Conservation (phyloP, 2,113 vertebrate genomes). For the Campylorhamphus procurvoides region DNA sequence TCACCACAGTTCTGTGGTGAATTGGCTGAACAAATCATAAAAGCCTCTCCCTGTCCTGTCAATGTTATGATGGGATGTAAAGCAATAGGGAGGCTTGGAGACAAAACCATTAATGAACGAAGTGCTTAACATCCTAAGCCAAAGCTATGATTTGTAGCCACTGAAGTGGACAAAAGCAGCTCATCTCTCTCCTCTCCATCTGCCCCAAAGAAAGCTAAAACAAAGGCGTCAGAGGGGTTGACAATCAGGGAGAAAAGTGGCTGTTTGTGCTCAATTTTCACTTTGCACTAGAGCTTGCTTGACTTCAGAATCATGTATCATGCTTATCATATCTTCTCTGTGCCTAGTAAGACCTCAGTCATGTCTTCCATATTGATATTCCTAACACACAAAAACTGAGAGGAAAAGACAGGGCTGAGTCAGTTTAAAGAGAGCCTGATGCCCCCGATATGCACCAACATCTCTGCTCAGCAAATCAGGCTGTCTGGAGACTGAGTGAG, state of each 20-base stretch:
- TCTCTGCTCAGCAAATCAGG: neutral
- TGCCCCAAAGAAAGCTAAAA: neutral
- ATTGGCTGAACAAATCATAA: neutral
- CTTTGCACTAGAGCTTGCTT: neutral
- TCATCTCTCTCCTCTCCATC: neutral
- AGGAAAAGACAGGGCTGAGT: neutral
- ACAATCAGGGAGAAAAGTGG: neutral
- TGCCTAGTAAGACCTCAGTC: neutral
- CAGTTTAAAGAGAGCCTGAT: neutral
- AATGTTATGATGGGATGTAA: neutral
- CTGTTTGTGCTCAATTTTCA: neutral
- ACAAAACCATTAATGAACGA: neutral
- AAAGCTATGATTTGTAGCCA: neutral
- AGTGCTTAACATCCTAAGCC: neutral
- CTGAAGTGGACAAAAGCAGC: neutral
- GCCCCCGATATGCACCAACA: neutral
- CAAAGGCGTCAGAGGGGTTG: neutral
- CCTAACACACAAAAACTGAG: neutral
- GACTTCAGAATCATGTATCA: neutral
- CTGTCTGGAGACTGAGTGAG: neutral
- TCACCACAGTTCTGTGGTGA: neutral
- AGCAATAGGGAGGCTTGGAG: neutral
- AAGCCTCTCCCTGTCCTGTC: neutral
- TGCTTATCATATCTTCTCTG: accelerated
- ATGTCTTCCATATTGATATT: neutral